Percentiles rank a stretch among this genome's conserved stretches.
Evolutionary conservation across 2,113 vertebrate species (phyloP).

Genomic region (Rhinolophus sinicus): DNA sequence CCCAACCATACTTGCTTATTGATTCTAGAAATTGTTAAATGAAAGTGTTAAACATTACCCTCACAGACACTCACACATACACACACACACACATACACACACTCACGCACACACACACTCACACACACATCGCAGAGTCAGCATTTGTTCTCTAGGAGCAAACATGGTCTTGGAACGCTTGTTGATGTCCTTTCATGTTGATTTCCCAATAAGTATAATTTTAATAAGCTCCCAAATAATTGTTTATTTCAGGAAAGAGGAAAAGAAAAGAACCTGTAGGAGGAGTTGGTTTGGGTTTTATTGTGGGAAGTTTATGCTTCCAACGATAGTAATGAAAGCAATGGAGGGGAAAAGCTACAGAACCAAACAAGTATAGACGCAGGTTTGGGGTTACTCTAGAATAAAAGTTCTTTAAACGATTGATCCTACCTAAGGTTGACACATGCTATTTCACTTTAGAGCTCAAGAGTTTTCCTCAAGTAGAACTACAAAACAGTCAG

Average conservation of each 20-base stretch:
- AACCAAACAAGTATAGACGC: neutral
- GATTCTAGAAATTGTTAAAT: neutral
- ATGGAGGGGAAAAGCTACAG: neutral
- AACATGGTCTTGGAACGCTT: neutral
- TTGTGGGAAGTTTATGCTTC: neutral
- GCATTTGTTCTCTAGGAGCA: neutral
- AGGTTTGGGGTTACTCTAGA: neutral
- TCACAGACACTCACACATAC: neutral
- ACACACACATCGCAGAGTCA: neutral
- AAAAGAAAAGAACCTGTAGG: neutral
- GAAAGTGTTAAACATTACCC: neutral
- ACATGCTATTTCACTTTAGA: neutral
- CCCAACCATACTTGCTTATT: neutral
- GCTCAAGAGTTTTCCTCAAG: neutral
- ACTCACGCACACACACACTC: neutral
- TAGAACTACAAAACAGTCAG: neutral
- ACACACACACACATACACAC: neutral
- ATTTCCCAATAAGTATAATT: neutral
- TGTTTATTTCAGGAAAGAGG: neutral
- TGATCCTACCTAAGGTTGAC: neutral
- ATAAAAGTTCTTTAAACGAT: neutral
- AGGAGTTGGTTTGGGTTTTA: neutral
- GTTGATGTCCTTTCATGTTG: neutral
- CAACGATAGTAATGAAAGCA: neutral
- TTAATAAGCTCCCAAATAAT: neutral